A percentile compares a stretch with the other conserved stretches of the same genome.
These are phyloP conservation scores for Rhyacichthys aspro DNA, from an alignment of 2,797 vertebrate genomes.

Conservation along the genomic window DNA sequence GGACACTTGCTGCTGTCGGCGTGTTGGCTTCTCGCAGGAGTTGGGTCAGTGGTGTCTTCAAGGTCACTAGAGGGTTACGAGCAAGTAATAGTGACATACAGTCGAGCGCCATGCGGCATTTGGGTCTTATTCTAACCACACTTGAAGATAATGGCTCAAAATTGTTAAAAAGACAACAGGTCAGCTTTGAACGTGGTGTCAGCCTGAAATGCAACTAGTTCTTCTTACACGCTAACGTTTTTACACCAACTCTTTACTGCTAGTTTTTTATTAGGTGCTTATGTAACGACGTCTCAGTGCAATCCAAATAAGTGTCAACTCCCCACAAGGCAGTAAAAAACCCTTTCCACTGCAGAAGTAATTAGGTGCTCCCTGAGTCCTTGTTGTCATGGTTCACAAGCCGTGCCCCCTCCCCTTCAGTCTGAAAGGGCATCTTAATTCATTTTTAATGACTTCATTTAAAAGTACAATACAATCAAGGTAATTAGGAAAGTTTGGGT, in stretches of 20 bases:
- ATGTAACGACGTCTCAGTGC: conserved; percentile 18
- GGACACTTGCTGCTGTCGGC: not conserved
- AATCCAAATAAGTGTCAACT: conserved; percentile 33
- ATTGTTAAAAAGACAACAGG: not conserved
- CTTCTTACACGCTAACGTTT: not conserved
- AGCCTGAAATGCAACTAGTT: not conserved
- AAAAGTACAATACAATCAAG: conserved; percentile 59
- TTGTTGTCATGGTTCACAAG: conserved; percentile 54
- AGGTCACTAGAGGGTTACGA: not conserved
- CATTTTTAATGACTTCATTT: conserved; percentile 65
- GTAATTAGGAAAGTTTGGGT: conserved; percentile 62
- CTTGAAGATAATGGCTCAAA: not conserved
- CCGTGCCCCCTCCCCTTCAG: conserved; percentile 10
- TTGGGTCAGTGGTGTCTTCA: not conserved
- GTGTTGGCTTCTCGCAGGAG: not conserved
- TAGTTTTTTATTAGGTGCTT: conserved; percentile 8
- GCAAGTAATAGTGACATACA: not conserved
- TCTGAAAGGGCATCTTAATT: conserved; percentile 35
- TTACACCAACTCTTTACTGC: not conserved
- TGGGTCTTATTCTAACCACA: not conserved
- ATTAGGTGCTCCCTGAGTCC: conserved; percentile 50
- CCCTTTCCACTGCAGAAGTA: conserved; percentile 54
- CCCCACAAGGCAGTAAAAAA: conserved; percentile 34
- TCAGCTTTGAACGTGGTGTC: not conserved
- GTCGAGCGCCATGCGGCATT: not conserved